Evolutionary conservation across 2,888 invertebrate species (phyloP).

Genomic region (Aspidiotus rigidus): DNA sequence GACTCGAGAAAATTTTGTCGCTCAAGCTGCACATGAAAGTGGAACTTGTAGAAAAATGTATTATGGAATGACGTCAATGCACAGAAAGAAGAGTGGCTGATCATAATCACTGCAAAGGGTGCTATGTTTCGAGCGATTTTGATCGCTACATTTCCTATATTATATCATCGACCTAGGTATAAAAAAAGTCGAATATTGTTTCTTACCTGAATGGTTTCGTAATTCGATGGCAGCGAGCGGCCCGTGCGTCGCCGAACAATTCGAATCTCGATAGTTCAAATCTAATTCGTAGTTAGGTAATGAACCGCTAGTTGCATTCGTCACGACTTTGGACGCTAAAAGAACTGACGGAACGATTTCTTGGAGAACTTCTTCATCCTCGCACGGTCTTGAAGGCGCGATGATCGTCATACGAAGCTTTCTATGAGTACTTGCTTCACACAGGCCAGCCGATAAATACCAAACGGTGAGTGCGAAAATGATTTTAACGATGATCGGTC

Average conservation of each 20-base stretch:
- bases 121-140: no score
- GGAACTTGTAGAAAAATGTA: no score
- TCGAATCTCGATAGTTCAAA: conserved; percentile 61
- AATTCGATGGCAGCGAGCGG: conserved; percentile 71
- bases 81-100: no score
- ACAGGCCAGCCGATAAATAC: background rate
- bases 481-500: background rate
- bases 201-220: conserved; percentile 46
- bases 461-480: conserved; percentile 9
- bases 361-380: conserved; percentile 54
- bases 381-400: conserved; percentile 51
- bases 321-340: conserved; percentile 57
- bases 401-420: conserved; percentile 56
- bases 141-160: no score
- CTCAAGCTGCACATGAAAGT: no score
- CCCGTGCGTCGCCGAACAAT: conserved; percentile 66
- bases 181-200: no score
- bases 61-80: no score
- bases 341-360: conserved; percentile 62
- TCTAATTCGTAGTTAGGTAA: conserved; percentile 60
- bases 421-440: conserved; percentile 37
- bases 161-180: no score
- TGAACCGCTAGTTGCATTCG: conserved; percentile 49
- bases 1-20: no score
- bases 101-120: no score